Conservation (phyloP, 1,140 invertebrate species). For the Aplysia californica region DNA sequence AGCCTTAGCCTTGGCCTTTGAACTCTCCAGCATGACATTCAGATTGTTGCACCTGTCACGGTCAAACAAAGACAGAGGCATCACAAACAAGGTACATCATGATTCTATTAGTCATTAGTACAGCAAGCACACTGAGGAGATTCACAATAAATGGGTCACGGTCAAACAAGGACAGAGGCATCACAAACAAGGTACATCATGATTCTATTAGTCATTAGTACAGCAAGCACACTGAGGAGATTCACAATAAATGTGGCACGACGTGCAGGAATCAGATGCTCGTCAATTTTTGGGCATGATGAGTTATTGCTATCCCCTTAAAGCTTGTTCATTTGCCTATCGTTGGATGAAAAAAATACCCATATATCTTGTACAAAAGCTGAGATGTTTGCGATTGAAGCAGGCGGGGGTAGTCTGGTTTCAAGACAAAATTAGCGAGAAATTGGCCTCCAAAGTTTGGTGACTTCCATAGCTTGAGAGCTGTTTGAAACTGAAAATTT, state of each 20-base stretch:
- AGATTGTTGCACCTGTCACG: conserved; percentile 18
- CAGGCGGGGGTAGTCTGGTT: too few species aligned
- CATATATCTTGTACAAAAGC: too few species aligned
- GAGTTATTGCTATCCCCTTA: too few species aligned
- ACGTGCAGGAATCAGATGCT: too few species aligned
- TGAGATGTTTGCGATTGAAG: too few species aligned
- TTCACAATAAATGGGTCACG: not conserved
- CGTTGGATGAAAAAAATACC: too few species aligned
- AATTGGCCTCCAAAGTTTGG: too few species aligned
- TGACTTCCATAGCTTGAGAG: too few species aligned
- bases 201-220: not conserved
- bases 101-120: not conserved
- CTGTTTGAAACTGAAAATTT: too few species aligned
- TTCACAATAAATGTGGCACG: not conserved
- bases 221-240: not conserved
- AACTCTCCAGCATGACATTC: conserved; percentile 26
- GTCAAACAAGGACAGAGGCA: not conserved
- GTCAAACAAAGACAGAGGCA: not conserved
- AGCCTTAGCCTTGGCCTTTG: conserved; percentile 33
- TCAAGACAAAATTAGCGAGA: too few species aligned
- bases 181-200: not conserved
- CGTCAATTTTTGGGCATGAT: too few species aligned
- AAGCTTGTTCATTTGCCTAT: too few species aligned
- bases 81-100: not conserved
- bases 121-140: not conserved